phyloP scores from a whole-genome alignment of 2,113 vertebrate genomes.

The Maccullochella peelii region DNA sequence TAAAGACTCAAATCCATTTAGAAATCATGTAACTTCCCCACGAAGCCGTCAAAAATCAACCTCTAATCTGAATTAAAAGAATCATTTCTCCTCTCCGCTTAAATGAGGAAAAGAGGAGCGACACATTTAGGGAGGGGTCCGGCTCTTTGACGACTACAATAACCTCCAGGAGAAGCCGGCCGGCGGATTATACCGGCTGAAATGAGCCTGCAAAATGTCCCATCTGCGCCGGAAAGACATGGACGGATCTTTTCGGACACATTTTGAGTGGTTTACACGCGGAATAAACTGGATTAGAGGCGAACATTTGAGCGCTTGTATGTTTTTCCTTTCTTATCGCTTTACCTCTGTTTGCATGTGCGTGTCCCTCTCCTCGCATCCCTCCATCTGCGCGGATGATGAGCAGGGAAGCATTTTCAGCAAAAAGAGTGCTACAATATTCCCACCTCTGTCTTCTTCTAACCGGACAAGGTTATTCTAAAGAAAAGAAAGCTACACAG shows the following conservation, averaged over 20 bases:
- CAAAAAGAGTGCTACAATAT: neutral
- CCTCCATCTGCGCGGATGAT: slow-evolving; percentile 80
- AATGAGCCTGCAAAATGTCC: neutral
- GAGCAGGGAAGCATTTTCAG: slow-evolving; percentile 73
- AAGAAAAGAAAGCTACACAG: too few relatives aligned
- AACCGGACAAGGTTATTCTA: neutral
- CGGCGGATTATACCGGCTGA: slow-evolving; percentile 3
- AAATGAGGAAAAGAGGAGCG: slow-evolving; percentile 32
- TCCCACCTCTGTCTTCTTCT: neutral
- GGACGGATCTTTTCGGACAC: fast-evolving
- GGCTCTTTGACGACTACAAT: slow-evolving; percentile 44
- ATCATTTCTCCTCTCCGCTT: neutral
- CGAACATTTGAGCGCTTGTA: too few relatives aligned
- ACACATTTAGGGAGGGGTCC: slow-evolving; percentile 74
- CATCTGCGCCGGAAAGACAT: neutral
- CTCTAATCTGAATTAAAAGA: fast-evolving
- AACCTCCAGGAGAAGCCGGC: slow-evolving; percentile 56
- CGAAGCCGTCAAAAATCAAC: neutral
- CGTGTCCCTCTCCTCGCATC: slow-evolving; percentile 71
- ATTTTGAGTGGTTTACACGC: fast-evolving
- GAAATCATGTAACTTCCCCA: neutral
- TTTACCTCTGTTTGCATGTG: slow-evolving; percentile 82
- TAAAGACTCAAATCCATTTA: neutral
- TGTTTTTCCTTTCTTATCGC: neutral
- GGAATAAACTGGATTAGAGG: fast-evolving